Base-by-base conservation (phyloP, 2,888 invertebrate genomes). In the Hypomecis atomaria region DNA sequence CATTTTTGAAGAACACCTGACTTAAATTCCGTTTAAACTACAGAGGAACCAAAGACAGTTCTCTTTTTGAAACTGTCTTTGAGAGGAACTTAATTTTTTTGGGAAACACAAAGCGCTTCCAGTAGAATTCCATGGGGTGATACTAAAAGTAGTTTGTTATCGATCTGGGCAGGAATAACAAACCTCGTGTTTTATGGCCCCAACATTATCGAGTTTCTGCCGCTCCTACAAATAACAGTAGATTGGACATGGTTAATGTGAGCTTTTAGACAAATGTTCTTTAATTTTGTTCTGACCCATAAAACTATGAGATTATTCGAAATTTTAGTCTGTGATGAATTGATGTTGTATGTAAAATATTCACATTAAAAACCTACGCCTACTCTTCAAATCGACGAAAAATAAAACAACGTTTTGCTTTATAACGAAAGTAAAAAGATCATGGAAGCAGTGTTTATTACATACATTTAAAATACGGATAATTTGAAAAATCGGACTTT, bases 111-210 rank as follows among this genome's bases (percentile, higher is more conserved):
- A 42, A 60, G 0, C 64, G 56, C 44, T 67, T 72, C 71, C 59
- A 72, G 65, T 62, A 62, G 38, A 64, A 67, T 70, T 62, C 54
- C 60, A 69, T 63, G 65, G 67, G 43, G 67, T 57, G 57, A 72
- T 58, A 64, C 59, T 59, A 55, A 66, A 72, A 74, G 77, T 77
- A 72, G 77, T 82, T 82, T 86, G 86, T 86, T 88, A 88, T 85
- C 82, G 85, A 87, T 87, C 82, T 78, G 73, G 72, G 74, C 85
- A 83, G 83, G 86, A 89, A 88, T 86, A 90, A 89, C 87, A 89
- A 88, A 85, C 86, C 38, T 48, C 80, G 52, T 62, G 73, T 78
- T 84, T 86, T 87, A 86, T 83, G 78, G 76, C 66, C 72, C 73
- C 64, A 76, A 79, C 82, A 86, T 86, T 87, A 89, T 86, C 80